Evolutionary conservation across 2,113 vertebrate genomes (phyloP), one percentile per base, ranked within the genome.

Genomic region (Phylloscopus trochilus): DNA sequence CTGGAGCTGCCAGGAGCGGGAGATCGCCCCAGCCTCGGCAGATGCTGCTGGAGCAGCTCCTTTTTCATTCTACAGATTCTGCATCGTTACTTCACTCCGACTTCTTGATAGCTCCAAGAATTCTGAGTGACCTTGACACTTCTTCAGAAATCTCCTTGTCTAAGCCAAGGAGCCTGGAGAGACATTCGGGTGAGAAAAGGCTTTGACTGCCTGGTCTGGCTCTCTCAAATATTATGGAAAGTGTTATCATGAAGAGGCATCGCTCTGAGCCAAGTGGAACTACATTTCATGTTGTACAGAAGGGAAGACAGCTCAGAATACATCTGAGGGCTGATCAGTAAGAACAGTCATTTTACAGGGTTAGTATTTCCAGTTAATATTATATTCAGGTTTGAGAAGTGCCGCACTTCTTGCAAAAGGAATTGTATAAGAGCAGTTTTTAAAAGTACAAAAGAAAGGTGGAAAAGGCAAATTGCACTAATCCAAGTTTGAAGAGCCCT

Each of bases 341-440:
- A 93, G 91, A 89, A 18, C 69, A 93, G 80, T 86, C 86, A 64
- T 95, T 75, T 94, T 89, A 74, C 73, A 84, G 86, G 24, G 76
- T 87, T 81, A 78, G 83, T 84, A 93, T 87, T 93, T 95, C 86
- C 73, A 95, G 95, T 81, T 93, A 89, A 93, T 96, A 95, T 83
- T 84, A 63, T 78, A 96, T 96, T 94, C 89, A 81, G 92, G 64
- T 90, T 95, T 94, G 68, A 96, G 83, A 94, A 96, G 92, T 75
- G 80, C 86, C 64, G 56, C 80, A 78, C 92, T 96, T 94, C 90
- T 95, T 64, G 86, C 76, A 84, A 92, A 88, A 94, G 66, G 95
- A 94, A 90, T 94, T 39, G 30, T 81, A 33, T 31, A 92, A 96
- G 91, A 91, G 83, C 69, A 63, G 73, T 83, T 93, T 89, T 88